These are phyloP conservation scores for Drosophila lacertosa DNA, from an alignment of 1,140 invertebrate species.

Conservation along the genomic window DNA sequence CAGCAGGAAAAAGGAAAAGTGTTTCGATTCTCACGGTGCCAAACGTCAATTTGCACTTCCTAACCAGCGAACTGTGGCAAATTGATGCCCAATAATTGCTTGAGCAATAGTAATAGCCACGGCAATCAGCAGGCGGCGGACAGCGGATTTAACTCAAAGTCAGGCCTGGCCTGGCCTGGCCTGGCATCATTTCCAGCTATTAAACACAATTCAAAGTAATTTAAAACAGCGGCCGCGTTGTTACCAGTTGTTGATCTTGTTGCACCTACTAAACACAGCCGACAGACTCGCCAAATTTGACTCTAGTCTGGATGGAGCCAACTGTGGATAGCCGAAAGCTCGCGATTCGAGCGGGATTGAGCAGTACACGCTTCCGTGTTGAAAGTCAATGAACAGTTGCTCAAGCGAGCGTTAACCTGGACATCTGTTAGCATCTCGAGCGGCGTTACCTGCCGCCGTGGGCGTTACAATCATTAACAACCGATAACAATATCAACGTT, in stretches of 20 bases:
- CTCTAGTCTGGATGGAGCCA: conserved; percentile 33
- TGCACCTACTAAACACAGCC: conserved; percentile 57
- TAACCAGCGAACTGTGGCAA: conserved; percentile 47
- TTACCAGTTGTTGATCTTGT: conserved; percentile 29
- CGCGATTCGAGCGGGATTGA: too few relatives aligned
- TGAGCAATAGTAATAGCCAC: conserved; percentile 53
- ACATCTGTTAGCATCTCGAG: conserved; percentile 33
- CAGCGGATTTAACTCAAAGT: conserved; percentile 30
- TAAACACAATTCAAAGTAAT: conserved; percentile 80
- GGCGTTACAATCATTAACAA: conserved; percentile 76
- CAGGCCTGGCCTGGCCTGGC: conserved; percentile 11
- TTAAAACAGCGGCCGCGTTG: conserved; percentile 50
- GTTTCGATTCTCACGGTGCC: conserved; percentile 68
- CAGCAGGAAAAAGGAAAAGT: conserved; percentile 71
- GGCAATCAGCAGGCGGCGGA: conserved; percentile 31
- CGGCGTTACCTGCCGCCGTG: conserved; percentile 21
- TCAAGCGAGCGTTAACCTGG: conserved; percentile 73
- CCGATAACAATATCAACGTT: conserved; percentile 55
- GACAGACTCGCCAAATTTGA: conserved; percentile 49
- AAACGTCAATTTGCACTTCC: conserved; percentile 71
- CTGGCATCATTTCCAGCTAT: conserved; percentile 77
- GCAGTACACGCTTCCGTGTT: conserved; percentile 59
- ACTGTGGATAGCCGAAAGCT: background rate
- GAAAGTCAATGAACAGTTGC: conserved; percentile 70
- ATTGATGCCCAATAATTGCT: conserved; percentile 75